Percentiles rank a stretch among this genome's conserved stretches.
These are phyloP conservation scores for Dipodomys stephensi DNA, from an alignment of 2,113 vertebrate genomes.

Conservation along the genomic window DNA sequence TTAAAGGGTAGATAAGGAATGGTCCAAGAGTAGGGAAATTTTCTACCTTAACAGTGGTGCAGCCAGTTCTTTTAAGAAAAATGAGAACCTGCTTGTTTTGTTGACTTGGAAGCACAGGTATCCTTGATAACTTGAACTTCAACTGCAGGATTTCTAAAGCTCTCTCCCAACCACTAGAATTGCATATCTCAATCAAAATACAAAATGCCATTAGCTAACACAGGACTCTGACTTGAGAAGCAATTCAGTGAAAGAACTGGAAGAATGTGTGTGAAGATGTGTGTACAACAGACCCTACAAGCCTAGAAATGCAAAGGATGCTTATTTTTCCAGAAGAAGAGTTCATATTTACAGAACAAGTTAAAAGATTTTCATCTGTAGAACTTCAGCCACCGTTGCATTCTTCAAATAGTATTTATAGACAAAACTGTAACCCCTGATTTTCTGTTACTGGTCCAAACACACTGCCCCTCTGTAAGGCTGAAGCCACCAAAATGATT, in stretches of 20 bases:
- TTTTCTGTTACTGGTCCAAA: background rate
- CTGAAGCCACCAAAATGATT: background rate
- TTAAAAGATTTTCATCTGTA: background rate
- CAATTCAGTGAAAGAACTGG: background rate
- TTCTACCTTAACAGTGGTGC: background rate
- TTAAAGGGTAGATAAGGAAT: background rate
- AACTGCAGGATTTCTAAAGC: background rate
- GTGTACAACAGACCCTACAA: background rate
- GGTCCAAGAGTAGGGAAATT: background rate
- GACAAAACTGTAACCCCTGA: background rate
- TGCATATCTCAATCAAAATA: background rate
- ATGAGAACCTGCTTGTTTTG: background rate
- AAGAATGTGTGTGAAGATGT: background rate
- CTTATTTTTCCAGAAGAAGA: background rate
- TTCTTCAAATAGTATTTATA: background rate
- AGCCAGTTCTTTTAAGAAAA: background rate
- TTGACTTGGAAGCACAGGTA: background rate
- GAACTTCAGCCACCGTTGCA: background rate
- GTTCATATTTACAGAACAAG: background rate
- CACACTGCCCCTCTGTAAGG: background rate
- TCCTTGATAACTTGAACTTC: background rate
- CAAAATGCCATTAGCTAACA: background rate
- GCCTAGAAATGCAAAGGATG: background rate
- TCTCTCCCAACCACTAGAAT: conserved; percentile 16
- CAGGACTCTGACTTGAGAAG: background rate